phyloP scores from a whole-genome alignment of 2,113 vertebrate species.

The Antechinus flavipes region DNA sequence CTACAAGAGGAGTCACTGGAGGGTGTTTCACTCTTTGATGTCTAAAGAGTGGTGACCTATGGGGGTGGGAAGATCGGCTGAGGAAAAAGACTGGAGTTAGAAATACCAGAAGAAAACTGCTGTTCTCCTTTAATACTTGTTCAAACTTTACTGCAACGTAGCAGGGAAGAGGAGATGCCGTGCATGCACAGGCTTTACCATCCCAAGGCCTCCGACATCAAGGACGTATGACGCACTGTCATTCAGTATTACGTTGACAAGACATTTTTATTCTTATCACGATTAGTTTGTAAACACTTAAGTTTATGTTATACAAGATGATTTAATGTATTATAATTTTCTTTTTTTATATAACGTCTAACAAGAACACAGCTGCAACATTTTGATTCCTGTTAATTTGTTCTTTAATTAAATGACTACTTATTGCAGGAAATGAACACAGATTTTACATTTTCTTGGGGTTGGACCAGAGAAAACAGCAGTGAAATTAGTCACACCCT shows the following conservation, averaged over 20 bases:
- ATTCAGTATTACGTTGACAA: constrained; percentile 83
- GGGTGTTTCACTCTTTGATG: constrained; percentile 59
- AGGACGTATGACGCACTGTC: constrained; percentile 76
- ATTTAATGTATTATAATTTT: constrained; percentile 90
- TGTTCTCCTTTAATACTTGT: constrained; percentile 80
- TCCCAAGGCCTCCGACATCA: constrained; percentile 84
- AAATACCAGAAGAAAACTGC: constrained; percentile 78
- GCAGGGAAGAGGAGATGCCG: constrained; percentile 83
- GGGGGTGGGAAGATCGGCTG: constrained; percentile 65
- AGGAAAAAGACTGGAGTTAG: constrained; percentile 63
- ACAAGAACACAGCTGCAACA: constrained; percentile 84
- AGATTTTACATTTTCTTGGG: constrained; percentile 67
- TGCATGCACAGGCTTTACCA: constrained; percentile 90
- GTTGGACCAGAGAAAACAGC: not conserved
- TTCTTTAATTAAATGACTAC: constrained; percentile 89
- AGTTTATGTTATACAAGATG: constrained; percentile 96
- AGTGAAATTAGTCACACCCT: not conserved
- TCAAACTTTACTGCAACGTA: constrained; percentile 83
- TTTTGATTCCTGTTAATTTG: constrained; percentile 89
- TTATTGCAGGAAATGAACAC: constrained; percentile 84
- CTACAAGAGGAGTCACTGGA: constrained; percentile 58
- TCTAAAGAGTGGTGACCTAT: constrained; percentile 66
- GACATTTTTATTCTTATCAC: constrained; percentile 90
- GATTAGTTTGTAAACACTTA: constrained; percentile 95
- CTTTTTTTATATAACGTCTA: constrained; percentile 88